Percentiles rank a stretch among this genome's conserved stretches.
Conservation (phyloP, 2,113 vertebrate species). For the Cololabis saira region DNA sequence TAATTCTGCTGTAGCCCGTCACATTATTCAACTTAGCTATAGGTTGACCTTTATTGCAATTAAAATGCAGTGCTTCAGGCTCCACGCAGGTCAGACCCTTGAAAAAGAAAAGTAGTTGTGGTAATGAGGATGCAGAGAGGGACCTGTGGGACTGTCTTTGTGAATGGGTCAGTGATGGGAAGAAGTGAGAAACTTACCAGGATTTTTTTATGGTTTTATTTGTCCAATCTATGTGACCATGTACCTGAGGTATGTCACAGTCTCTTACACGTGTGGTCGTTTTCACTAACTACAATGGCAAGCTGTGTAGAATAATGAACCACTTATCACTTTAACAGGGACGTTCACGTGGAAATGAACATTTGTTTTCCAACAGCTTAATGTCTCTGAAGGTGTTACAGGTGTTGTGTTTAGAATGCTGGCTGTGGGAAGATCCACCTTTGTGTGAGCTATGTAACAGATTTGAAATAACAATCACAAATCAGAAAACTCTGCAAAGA, state of each 20-base stretch:
- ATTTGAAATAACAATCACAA: too few species aligned
- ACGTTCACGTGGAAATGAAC: conserved; percentile 1
- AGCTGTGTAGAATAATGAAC: conserved; percentile 10
- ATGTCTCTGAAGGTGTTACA: conserved; percentile 9
- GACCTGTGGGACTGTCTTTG: neutral
- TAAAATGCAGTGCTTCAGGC: conserved; percentile 18
- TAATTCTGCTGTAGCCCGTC: neutral
- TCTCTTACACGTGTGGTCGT: conserved; percentile 17
- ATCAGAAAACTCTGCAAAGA: too few species aligned
- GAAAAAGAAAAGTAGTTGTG: conserved; percentile 9
- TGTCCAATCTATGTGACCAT: conserved; percentile 4
- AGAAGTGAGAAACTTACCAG: conserved; percentile 10
- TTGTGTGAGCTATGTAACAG: too few species aligned
- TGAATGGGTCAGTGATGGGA: conserved; percentile 5
- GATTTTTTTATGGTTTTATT: neutral
- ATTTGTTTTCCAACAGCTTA: conserved; percentile 14
- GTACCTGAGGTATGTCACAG: conserved; percentile 7
- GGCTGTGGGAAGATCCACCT: neutral
- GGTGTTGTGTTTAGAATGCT: neutral
- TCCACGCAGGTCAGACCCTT: neutral
- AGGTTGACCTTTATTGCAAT: conserved; percentile 20
- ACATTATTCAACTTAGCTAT: conserved; percentile 22
- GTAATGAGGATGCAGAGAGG: conserved; percentile 5
- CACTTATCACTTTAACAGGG: neutral
- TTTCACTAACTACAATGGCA: conserved; percentile 13